phyloP scores from a whole-genome alignment of 2,888 invertebrate species.

The Cephus nigrinus region DNA sequence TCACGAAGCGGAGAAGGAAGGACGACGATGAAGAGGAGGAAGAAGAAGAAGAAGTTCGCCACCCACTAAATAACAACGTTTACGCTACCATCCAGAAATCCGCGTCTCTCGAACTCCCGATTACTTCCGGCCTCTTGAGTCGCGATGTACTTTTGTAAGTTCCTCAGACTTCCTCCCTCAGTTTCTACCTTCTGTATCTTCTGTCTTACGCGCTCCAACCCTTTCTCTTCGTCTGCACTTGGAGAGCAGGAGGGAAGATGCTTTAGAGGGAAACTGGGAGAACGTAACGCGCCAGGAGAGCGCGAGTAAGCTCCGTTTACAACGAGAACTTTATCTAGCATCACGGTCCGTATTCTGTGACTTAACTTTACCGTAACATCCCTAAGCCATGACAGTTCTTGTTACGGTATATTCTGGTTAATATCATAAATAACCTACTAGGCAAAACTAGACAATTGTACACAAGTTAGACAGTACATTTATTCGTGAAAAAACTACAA shows the following conservation, averaged over 20 bases:
- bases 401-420: background rate
- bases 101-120: conserved; percentile 50
- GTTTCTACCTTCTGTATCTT: conserved; percentile 17
- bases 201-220: conserved; percentile 8
- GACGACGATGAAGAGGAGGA: too few species aligned
- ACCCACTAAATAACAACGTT: conserved; percentile 51
- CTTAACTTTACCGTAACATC: background rate
- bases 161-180: conserved; percentile 44
- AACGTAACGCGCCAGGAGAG: conserved; percentile 18
- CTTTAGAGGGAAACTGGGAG: conserved; percentile 13
- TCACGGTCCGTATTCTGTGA: conserved; percentile 9
- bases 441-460: background rate
- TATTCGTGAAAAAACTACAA: too few species aligned
- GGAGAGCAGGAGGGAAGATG: conserved; percentile 20
- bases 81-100: conserved; percentile 38
- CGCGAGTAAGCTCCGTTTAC: conserved; percentile 58
- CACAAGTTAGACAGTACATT: too few species aligned
- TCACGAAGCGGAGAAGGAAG: background rate
- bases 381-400: background rate
- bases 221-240: background rate
- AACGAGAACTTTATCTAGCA: conserved; percentile 50
- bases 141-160: conserved; percentile 64
- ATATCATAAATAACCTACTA: background rate
- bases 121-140: conserved; percentile 64
- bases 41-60: conserved; percentile 6